These are phyloP conservation scores for Xenotilapia leptura DNA, from an alignment of 2,113 vertebrate species.

Conservation along the genomic window DNA sequence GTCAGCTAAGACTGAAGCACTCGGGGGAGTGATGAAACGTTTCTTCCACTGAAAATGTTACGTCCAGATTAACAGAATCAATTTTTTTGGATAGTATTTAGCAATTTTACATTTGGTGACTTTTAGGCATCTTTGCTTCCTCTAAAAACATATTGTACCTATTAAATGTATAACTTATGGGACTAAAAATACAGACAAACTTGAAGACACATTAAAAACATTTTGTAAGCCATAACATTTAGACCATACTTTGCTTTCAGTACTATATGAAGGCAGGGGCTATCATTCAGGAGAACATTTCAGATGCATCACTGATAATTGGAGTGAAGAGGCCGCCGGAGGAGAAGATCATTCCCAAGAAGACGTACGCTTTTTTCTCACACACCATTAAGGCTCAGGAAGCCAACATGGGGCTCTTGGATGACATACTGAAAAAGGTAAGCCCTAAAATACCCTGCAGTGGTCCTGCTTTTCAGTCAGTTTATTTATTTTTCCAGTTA, in stretches of 20 bases:
- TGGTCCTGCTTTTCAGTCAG: not conserved
- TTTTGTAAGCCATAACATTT: not conserved
- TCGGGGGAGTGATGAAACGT: not conserved
- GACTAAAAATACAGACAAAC: not conserved
- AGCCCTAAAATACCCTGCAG: not conserved
- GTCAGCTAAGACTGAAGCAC: not conserved
- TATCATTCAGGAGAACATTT: slow-evolving; percentile 91
- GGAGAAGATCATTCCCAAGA: slow-evolving; percentile 84
- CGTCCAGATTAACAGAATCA: not conserved
- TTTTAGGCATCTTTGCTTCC: not conserved
- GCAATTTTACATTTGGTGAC: not conserved
- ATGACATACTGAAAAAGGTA: slow-evolving; percentile 90
- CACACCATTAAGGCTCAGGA: slow-evolving; percentile 99
- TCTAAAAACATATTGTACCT: not conserved
- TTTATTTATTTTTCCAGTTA: not conserved
- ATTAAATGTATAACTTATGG: not conserved
- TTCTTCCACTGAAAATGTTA: not conserved
- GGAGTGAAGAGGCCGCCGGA: slow-evolving; percentile 93
- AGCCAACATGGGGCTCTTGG: slow-evolving; percentile 91
- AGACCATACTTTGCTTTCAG: slow-evolving; percentile 54
- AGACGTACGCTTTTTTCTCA: slow-evolving; percentile 97
- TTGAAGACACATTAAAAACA: not conserved
- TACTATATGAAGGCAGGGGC: slow-evolving; percentile 89
- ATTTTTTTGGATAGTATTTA: not conserved
- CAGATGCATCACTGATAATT: slow-evolving; percentile 87